phyloP scores from a whole-genome alignment of 2,113 vertebrate genomes.

The Callaeas wilsoni region DNA sequence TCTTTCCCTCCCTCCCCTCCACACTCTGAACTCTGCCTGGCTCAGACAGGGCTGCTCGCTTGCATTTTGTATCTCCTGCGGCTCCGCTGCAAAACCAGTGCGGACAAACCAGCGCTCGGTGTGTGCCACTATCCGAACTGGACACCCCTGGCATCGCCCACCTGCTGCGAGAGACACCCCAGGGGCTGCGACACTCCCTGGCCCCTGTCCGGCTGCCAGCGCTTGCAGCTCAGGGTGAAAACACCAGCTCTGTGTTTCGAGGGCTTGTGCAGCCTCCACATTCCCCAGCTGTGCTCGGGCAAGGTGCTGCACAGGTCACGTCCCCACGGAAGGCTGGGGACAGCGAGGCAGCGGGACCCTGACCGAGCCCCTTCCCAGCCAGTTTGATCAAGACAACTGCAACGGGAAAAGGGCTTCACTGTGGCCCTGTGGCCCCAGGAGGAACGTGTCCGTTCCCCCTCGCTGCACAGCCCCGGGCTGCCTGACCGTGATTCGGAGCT shows the following conservation, averaged over 20 bases:
- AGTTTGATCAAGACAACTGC: not conserved
- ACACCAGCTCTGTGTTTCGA: too few relatives aligned
- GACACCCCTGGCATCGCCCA: rapidly evolving
- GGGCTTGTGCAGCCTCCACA: not conserved
- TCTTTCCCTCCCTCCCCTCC: not conserved
- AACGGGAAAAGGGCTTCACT: rapidly evolving
- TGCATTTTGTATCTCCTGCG: rapidly evolving
- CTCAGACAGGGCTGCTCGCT: not conserved
- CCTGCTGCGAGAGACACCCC: rapidly evolving
- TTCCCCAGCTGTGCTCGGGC: not conserved
- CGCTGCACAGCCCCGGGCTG: not conserved
- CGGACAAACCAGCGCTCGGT: rapidly evolving
- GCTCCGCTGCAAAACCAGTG: not conserved
- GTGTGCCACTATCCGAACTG: not conserved
- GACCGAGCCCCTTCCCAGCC: not conserved
- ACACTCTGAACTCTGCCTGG: not conserved
- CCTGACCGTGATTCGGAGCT: rapidly evolving
- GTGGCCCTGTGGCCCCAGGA: too few relatives aligned
- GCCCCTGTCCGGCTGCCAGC: rapidly evolving
- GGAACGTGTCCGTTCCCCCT: not conserved
- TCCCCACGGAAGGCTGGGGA: not conserved
- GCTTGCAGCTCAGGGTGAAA: rapidly evolving
- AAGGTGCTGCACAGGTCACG: not conserved
- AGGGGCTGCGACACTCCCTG: rapidly evolving
- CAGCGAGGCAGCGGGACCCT: not conserved